Evolutionary conservation across 2,113 vertebrate species (phyloP), one percentile per base, ranked within the genome.

Genomic region (Tamias sibiricus): DNA sequence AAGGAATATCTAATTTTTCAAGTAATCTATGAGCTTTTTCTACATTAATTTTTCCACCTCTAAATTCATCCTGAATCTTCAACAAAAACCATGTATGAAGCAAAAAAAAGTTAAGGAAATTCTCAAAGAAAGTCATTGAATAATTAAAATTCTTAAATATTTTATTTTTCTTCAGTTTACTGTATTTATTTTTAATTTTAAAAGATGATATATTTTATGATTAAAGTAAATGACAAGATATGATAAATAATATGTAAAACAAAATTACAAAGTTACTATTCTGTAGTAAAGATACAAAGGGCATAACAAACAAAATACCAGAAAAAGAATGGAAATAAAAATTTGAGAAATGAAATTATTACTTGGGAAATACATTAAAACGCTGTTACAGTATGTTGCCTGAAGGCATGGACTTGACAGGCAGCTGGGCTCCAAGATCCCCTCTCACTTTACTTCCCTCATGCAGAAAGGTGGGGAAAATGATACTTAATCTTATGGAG

Each of bases 21-120:
- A 99, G 97, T 22, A 98, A 90, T n/a, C 89, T 98, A 75, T 97
- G n/a, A 42, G 98, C 91, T 80, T 95, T 94, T 0, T 98, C 95
- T 37, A 98, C 72, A 49, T 94, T 81, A 80, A 98, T 97, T 94
- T 97, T 98, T 71, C 98, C 98, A 62, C 7, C 88, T 68, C n/a
- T 96, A 91, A 99, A 98, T 4, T 98, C 98, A 90, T 98, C 76
- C 42, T 95, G 97, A 97, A 99, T 96, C 57, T 96, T 1, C 2
- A 64, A 96, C 93, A 98, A 96, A 97, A 99, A 98, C 98, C 98
- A 99, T 0, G 98, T 99, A 98, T 8, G 28, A 84, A 91, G 72
- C 49, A 97, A 74, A 95, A 35, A 35, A 14, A 71, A 22, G 97
- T 98, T 98, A 98, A 99, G 98, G 98, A 98, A 98, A 97, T 91